A percentile compares a stretch with the other conserved stretches of the same genome.
These are phyloP conservation scores for Chaenodraco wilsoni DNA, from an alignment of 2,797 vertebrate genomes.

Conservation along the genomic window DNA sequence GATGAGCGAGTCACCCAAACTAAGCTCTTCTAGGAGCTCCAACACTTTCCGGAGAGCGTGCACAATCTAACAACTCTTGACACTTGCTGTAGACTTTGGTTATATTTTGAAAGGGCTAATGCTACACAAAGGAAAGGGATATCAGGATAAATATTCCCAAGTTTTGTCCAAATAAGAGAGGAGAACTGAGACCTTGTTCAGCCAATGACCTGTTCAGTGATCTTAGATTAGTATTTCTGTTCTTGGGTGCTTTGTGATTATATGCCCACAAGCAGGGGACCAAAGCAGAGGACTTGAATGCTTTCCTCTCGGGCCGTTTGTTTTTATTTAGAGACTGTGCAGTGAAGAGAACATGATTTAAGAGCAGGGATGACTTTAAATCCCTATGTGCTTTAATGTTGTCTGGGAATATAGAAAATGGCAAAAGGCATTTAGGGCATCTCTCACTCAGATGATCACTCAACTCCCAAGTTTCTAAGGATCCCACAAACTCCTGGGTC, in stretches of 20 bases:
- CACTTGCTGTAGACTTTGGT: conserved; percentile 28
- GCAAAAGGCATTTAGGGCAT: conserved; percentile 24
- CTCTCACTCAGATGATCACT: conserved; percentile 35
- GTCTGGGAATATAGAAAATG: conserved; percentile 29
- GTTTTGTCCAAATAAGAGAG: conserved; percentile 20
- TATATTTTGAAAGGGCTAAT: conserved; percentile 27
- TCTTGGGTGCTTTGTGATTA: conserved; percentile 65
- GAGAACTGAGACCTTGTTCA: conserved; percentile 22
- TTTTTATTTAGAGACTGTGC: conserved; percentile 60
- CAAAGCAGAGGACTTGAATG: conserved; percentile 47
- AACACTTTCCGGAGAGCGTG: conserved; percentile 4
- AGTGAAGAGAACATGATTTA: conserved; percentile 58
- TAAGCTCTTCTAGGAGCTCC: background rate
- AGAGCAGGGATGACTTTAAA: conserved; percentile 42
- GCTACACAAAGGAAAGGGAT: background rate
- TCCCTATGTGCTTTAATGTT: conserved; percentile 40
- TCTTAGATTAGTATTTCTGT: conserved; percentile 58
- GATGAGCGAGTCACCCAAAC: conserved; percentile 17
- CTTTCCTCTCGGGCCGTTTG: conserved; percentile 52
- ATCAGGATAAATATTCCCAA: conserved; percentile 17
- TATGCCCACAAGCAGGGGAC: conserved; percentile 37
- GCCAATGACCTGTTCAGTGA: conserved; percentile 57
- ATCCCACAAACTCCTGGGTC: conserved; percentile 13
- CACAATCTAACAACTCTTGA: conserved; percentile 22
- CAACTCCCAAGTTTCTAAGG: conserved; percentile 30